Evolutionary conservation across 2,113 vertebrate species (phyloP), one percentile per base, ranked within the genome.

Genomic region (Coreoperca whiteheadi): DNA sequence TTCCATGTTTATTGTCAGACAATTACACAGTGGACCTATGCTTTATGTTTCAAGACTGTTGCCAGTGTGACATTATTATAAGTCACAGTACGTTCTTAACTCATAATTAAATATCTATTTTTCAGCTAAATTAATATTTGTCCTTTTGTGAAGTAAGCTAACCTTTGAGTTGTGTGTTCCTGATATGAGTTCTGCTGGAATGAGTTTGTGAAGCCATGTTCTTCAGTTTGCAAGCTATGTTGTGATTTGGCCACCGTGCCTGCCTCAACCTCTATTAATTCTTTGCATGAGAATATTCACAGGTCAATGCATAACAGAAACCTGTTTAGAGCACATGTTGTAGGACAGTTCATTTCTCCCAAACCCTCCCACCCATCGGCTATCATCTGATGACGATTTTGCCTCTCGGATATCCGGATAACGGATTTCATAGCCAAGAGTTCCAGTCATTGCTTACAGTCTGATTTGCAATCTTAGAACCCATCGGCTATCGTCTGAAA

Each of bases 211-310:
- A 79, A 63, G 43, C 56, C 16, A 70, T 2, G 32, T 8, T 63
- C 39, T 69, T 77, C 34, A 66, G 34, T 39, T 66, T 56, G 48
- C 57, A 75, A 46, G 32, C 46, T 7, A 14, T 75, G 72, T 72
- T 28, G 15, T 20, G 3, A 41, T 65, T n/a, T n/a, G 12, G 63
- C 63, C 21, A 65, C 37, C 23, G 25, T 25, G 10, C 70, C 39
- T 39, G 54, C 18, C 4, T 46, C 18, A 68, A 8, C 10, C 25
- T 59, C 16, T 48, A 30, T 4, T 18, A 3, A 1, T 16, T 16
- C 4, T 30, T 23, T 43, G 12, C 41, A 46, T 18, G 23, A 18
- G 14, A 4, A 4, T 43, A 7, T 65, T 54, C 53, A 54, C 9
- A 11, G 23, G 16, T 15, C 7, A 4, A 12, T 48, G 25, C 25